These are phyloP conservation scores for Cichlasoma orientale DNA, from an alignment of 2,797 vertebrate species.

Conservation along the genomic window DNA sequence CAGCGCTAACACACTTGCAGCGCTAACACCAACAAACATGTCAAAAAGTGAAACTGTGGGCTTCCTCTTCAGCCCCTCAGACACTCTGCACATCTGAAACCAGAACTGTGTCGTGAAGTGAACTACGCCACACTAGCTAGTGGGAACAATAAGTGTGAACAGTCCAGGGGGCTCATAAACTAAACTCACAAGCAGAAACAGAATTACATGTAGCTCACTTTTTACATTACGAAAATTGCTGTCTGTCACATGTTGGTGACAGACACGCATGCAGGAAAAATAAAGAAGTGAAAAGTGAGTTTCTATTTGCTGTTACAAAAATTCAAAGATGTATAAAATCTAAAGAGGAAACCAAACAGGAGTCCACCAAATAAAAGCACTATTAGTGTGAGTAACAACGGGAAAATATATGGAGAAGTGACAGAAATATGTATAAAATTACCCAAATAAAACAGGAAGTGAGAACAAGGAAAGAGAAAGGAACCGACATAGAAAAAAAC, in stretches of 20 bases:
- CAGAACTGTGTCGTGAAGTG: no score
- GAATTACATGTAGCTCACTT: no score
- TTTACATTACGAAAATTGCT: neutral
- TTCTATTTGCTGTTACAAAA: fast-evolving
- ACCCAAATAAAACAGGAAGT: no score
- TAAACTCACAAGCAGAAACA: neutral
- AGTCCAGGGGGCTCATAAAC: neutral
- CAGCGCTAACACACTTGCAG: no score
- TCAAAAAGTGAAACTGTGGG: no score
- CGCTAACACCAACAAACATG: no score
- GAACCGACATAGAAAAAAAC: no score
- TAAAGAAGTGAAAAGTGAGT: neutral
- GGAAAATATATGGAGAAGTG: neutral
- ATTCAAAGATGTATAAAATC: neutral
- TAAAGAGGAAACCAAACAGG: neutral
- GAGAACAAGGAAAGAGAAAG: no score
- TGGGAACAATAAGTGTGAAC: fast-evolving
- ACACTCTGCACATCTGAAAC: fast-evolving
- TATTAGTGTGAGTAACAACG: neutral
- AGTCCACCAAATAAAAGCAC: neutral
- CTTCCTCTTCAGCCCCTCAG: neutral
- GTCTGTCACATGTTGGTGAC: neutral
- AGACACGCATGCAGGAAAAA: neutral
- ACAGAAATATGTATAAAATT: no score
- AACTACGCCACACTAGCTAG: neutral